phyloP scores from a whole-genome alignment of 2,113 vertebrate species.

The Microcebus tavaratra region DNA sequence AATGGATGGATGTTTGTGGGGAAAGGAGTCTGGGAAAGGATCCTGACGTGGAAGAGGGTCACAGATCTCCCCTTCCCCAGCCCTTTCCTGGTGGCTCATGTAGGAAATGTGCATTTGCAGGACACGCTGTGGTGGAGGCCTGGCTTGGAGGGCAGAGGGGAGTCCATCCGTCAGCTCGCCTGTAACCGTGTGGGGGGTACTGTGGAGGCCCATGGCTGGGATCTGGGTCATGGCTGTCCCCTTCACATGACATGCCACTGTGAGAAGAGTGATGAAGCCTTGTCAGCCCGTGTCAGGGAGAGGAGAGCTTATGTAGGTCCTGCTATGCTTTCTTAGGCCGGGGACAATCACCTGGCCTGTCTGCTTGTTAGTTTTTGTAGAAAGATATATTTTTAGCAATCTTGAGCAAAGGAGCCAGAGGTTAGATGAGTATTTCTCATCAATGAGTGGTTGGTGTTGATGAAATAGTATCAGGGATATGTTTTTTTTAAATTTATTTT shows the following conservation, averaged over 20 bases:
- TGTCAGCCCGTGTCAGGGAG: not conserved
- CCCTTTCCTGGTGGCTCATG: too few relatives aligned
- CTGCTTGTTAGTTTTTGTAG: not conserved
- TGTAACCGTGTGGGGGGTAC: not conserved
- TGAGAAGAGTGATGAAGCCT: rapidly evolving
- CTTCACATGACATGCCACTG: not conserved
- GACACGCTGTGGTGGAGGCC: not conserved
- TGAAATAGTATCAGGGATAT: not conserved
- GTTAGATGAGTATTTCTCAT: not conserved
- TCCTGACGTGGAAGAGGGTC: not conserved
- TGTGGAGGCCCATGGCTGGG: not conserved
- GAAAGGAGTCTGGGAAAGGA: not conserved
- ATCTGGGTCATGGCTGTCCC: too few relatives aligned
- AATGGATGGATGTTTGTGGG: not conserved
- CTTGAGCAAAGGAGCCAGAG: not conserved
- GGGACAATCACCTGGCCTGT: not conserved
- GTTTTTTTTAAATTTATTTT: not conserved
- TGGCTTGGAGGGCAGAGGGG: not conserved
- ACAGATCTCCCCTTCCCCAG: not conserved
- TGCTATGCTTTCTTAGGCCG: not conserved
- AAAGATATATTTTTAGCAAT: not conserved
- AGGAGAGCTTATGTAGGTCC: not conserved
- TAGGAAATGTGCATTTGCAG: not conserved
- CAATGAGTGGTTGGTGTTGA: not conserved
- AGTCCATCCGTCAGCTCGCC: not conserved